Evolutionary conservation across 2,888 invertebrate species (phyloP), one percentile per base, ranked within the genome.

Genomic region (Parasteatoda lunata): DNA sequence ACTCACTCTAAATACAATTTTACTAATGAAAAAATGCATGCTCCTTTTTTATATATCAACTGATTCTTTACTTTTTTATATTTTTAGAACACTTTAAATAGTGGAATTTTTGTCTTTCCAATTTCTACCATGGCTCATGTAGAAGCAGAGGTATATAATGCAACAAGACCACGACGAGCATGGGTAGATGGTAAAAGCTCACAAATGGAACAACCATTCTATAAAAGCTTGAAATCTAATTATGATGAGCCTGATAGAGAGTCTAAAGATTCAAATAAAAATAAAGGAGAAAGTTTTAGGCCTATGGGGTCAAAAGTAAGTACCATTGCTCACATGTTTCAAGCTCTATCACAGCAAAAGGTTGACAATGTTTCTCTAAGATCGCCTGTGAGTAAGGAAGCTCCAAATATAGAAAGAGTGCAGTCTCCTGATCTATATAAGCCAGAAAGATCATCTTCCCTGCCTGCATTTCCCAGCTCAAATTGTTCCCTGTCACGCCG

Each of bases 261-360:
- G 15, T 48, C 13, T 3, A 78, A 71, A 52, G 65, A 70, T 30
- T 66, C 75, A 8, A 45, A 9, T 15, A 83, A 83, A 15, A 30
- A 70, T 15, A 88, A 83, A 71, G 13, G 49, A 11, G 88, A 88
- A 66, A 73, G n/a, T 65, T 51, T 76, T 64, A 73, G 88, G 66
- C 89, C 85, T 47, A 84, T 90, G 88, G 90, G 90, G 68, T 84
- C 88, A 11, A 90, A 90, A 89, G 90, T 90, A 11, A 90, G 90
- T 81, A 88, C 89, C 15, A 90, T 90, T 78, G 90, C 90, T 15
- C 90, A 89, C 66, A 89, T 90, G 82, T 90, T 90, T 85, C 90
- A 90, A 77, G 84, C 88, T 8, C 54, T 90, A 30, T 86, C 90
- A 47, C 89, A 89, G 30, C 88, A 85, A 65, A 88, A 88, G 30